Base-by-base conservation (phyloP, 2,113 vertebrate species). In the Barnardius zonarius region DNA sequence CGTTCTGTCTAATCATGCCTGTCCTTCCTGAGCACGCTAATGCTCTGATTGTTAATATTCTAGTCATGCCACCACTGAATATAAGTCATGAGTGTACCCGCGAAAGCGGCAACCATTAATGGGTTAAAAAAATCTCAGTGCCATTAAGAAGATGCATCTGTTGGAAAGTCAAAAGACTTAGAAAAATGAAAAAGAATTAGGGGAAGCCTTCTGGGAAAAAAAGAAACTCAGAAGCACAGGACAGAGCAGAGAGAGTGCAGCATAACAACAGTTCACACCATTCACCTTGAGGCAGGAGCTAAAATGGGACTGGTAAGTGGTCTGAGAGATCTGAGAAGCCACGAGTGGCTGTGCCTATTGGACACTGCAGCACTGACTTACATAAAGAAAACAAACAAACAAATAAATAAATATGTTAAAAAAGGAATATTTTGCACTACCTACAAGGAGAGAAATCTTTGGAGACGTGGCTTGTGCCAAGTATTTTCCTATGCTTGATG, bases 371-470 rank as follows among this genome's bases (percentile, higher is more conserved):
- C 46, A 35, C 55, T 93, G 64, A 19, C 64, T 88, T 68, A 35
- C 14, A 52, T 7, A 92, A 61, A 88, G 11, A 83, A 43, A 95
- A 83, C 33, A 46, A 88, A 14, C 39, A 39, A 39, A 39, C 39
- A 59, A 59, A 79, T 1, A 83, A 78, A 39, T 8, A 75, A 79
- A 43, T 77, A 46, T n/a, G 31, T 85, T 80, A 51, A 76, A 90
- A 89, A 86, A 77, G 33, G 48, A 91, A 37, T 82, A 74, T 74
- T 95, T 97, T 95, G 94, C 87, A 94, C 87, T 95, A 83, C 84
- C 82, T 94, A 93, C 59, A 86, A 87, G 75, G 87, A 82, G 81
- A 90, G n/a, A 96, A 91, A 93, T 90, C 68, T 94, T 86, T 51
- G 63, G 94, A 91, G 79, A 80, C 37, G 0, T 70, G n/a, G 31